Base-by-base conservation (phyloP, 53 echinoderm and acorn worm genomes). In the Actinopyga echinites region DNA sequence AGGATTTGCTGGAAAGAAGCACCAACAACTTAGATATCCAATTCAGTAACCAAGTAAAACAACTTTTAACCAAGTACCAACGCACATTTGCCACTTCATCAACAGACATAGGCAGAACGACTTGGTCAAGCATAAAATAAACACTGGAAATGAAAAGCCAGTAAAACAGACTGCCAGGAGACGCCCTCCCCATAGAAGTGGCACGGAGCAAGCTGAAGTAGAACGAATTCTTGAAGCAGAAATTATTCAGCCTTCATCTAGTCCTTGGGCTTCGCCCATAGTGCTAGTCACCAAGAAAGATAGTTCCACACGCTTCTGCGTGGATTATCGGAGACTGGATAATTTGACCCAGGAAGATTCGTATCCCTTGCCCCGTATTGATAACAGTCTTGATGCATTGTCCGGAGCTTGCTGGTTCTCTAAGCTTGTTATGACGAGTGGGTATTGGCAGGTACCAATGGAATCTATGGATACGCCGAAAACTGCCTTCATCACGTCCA, bases 401-500 rank as follows among this genome's bases (percentile, higher is more conserved):
- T 49, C 65, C 1, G 86, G 86, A 3, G 44, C 65, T 26, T 26
- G 17, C 7, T 79, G 42, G 53, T 79, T 78, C 33, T 58, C 65
- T 29, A 79, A 65, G 13, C 54, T 86, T 9, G 86, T 79, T 35
- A 59, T 86, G 26, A 59, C 59, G 9, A 79, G 65, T 52, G 79
- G 86, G 21, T 83, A 88, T 45, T 88, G 64, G 75, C 83, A 88
- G 57, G 59, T 88, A 43, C 40, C 25, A 1, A 83, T 88, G 88
- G 60, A 83, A 17, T 32, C 58, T 20, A 45, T 20, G 2, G 79
- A 83, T 45, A 88, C 61, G 29, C 81, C 71, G 12, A 89, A 89
- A 61, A 79, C 85, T 8, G 90, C 90, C 11, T 90, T 90, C 63
- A 62, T 57, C 20, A 83, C 90, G 15, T 77, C 44, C 20, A 45